Evolutionary conservation across 2,113 vertebrate genomes (phyloP).

Genomic region (Nothocercus nigrocapillus): DNA sequence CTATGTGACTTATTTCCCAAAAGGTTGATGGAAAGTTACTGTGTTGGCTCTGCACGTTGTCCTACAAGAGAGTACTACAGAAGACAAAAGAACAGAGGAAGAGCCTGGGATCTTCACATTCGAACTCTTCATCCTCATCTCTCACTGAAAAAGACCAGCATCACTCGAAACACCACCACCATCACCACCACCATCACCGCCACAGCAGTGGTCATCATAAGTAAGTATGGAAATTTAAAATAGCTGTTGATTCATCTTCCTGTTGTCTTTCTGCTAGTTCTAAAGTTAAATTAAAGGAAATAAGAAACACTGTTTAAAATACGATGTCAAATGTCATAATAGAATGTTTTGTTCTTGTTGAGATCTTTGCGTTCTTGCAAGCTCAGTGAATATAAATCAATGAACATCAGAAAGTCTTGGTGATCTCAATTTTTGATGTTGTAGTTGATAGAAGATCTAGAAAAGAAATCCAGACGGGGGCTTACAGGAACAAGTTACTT

Average conservation of each 20-base stretch:
- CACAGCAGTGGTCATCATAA: constrained; percentile 91
- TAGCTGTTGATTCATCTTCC: not conserved
- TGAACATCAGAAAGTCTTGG: not conserved
- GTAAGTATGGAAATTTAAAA: constrained; percentile 74
- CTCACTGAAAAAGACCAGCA: constrained; percentile 94
- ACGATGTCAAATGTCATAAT: not conserved
- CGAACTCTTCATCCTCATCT: constrained; percentile 90
- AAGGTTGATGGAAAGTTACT: constrained; percentile 97
- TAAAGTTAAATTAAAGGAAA: not conserved
- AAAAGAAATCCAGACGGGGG: not conserved
- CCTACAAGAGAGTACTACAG: constrained; percentile 96
- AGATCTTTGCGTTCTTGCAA: not conserved
- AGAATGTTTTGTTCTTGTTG: not conserved
- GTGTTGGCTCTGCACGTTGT: constrained; percentile 98
- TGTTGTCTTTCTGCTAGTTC: not conserved
- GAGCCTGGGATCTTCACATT: constrained; percentile 91
- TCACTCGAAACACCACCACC: constrained; percentile 90
- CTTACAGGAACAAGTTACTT: not conserved
- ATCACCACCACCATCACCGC: constrained; percentile 90
- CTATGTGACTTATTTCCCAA: constrained; percentile 49
- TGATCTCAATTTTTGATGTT: not conserved
- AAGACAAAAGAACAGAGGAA: constrained; percentile 99
- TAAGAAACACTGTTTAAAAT: not conserved
- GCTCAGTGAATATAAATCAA: not conserved
- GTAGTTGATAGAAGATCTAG: not conserved